phyloP scores from a whole-genome alignment of 2,113 vertebrate genomes.

The Xiphophorus hellerii region DNA sequence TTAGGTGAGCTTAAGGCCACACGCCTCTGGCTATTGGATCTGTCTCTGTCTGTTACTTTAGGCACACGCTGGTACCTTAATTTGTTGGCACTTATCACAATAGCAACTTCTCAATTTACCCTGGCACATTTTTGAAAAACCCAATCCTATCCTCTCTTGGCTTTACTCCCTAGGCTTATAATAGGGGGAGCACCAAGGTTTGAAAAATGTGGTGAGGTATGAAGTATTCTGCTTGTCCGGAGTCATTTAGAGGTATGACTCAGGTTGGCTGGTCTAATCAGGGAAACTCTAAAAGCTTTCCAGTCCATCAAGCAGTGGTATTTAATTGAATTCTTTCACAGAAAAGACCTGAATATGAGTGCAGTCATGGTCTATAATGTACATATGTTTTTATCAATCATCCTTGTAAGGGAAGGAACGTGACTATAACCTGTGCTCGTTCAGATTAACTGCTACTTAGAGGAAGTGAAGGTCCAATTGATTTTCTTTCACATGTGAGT shows the following conservation, averaged over 20 bases:
- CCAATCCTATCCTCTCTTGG: slow-evolving; percentile 24
- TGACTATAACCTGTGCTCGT: slow-evolving; percentile 76
- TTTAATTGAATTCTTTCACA: slow-evolving; percentile 56
- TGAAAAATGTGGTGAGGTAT: slow-evolving; percentile 38
- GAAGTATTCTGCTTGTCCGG: slow-evolving; percentile 29
- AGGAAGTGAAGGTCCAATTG: slow-evolving; percentile 75
- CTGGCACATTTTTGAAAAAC: slow-evolving; percentile 33
- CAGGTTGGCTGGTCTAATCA: slow-evolving; percentile 45
- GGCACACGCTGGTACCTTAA: slow-evolving; percentile 19
- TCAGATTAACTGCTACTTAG: slow-evolving; percentile 73
- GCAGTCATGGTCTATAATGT: slow-evolving; percentile 29
- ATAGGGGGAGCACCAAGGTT: slow-evolving; percentile 21
- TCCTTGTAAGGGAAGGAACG: slow-evolving; percentile 73
- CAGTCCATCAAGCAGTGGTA: slow-evolving; percentile 48
- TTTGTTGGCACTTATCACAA: slow-evolving; percentile 23
- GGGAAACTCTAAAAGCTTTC: slow-evolving; percentile 51
- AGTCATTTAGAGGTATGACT: slow-evolving; percentile 31
- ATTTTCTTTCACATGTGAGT: slow-evolving; percentile 80
- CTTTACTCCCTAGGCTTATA: background rate
- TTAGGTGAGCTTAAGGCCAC: slow-evolving; percentile 70
- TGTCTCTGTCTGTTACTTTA: slow-evolving; percentile 39
- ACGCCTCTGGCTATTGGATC: slow-evolving; percentile 53
- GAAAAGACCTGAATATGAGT: slow-evolving; percentile 42
- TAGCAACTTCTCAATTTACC: slow-evolving; percentile 29
- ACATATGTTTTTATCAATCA: slow-evolving; percentile 69